Base-by-base conservation (phyloP, 2,113 vertebrate genomes). In the Xyliphius kryptos region DNA sequence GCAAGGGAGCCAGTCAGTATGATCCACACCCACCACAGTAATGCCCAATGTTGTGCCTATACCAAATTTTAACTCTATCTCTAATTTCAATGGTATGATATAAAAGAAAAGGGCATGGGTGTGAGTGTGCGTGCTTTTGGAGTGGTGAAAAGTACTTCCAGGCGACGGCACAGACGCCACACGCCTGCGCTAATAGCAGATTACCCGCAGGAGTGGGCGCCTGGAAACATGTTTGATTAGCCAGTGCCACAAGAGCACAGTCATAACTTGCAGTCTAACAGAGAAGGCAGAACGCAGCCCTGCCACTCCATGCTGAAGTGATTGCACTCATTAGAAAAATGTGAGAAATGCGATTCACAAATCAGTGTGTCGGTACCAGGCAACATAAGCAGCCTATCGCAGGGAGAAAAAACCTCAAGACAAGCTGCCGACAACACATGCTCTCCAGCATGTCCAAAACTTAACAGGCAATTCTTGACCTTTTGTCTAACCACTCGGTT, bases 191-290 rank as follows among this genome's bases (percentile, higher is more conserved):
- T 70, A 68, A 70, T 63, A 61, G 60, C 72, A 74, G 64, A 74
- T 70, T 70, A 70, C 63, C 72, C 60, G 2, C 19, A 68, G 65
- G 60, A 70, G 63, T 67, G 58, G 61, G 65, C 57, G 72, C 68
- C 68, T 46, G 60, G 68, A 67, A 74, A 68, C 68, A 70, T 60
- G 72, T 74, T 74, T 74, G 72, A 74, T 70, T 74, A 74, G 68
- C 38, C 63, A 60, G 64, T 55, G 19, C 63, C 60, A 70, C 60
- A 63, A 70, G 72, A 74, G 60, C 56, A 43, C 32, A 67, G 67
- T 70, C 64, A 67, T 67, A 62, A 38, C 44, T 40, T 44, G 4
- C 60, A 52, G 58, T 14, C 58, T 66, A 40, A n/a, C 22, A 26
- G 61, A 66, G 58, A 54, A 64, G 41, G 61, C 66, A 61, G 38